phyloP scores from a whole-genome alignment of 2,113 vertebrate genomes.

The Orientallactaga bullata region DNA sequence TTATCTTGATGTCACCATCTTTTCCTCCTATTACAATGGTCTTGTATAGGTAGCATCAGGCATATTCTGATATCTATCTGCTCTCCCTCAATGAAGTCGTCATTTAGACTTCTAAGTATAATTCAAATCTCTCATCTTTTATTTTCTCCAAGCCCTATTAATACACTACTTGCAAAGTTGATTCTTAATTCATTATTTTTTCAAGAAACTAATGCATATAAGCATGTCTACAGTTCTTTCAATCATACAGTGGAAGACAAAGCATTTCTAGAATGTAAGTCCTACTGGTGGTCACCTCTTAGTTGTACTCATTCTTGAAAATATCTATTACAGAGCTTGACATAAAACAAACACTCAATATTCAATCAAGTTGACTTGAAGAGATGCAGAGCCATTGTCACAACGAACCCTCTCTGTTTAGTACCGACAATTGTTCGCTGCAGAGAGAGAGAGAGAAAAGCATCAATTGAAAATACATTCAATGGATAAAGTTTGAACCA shows the following conservation, averaged over 20 bases:
- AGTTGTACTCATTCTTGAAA: neutral
- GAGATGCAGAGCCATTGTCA: neutral
- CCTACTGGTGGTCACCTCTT: neutral
- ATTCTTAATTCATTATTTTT: neutral
- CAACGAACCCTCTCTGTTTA: neutral
- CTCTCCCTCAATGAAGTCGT: neutral
- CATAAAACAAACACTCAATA: neutral
- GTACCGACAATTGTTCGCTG: neutral
- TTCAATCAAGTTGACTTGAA: neutral
- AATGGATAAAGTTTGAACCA: neutral
- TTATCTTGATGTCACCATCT: no score
- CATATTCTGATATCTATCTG: neutral
- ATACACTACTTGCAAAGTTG: neutral
- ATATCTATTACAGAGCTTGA: neutral
- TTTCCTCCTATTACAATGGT: no score
- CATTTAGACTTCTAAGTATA: neutral
- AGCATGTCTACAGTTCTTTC: neutral
- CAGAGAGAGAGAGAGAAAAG: neutral
- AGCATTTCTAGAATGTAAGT: neutral
- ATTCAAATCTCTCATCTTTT: neutral
- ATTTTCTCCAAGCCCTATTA: neutral
- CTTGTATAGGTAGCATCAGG: no score
- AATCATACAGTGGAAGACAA: rapidly evolving
- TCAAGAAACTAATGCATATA: neutral
- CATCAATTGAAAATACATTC: neutral